Percentiles rank a stretch among this genome's conserved stretches.
Evolutionary conservation across 2,888 invertebrate species (phyloP).

Genomic region (Catocala sponsa): DNA sequence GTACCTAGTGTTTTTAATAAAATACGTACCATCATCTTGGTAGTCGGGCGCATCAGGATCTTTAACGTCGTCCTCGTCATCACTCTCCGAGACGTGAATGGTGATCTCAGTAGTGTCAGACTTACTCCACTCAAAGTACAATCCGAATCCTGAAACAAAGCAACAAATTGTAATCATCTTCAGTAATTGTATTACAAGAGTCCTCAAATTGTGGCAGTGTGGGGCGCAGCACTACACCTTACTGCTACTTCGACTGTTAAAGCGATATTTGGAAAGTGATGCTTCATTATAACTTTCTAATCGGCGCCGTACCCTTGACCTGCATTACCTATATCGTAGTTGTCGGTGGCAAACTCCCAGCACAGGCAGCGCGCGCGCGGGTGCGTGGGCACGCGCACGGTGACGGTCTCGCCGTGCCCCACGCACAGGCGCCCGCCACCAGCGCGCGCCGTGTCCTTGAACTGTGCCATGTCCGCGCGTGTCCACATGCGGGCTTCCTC

Average conservation of each 20-base stretch:
- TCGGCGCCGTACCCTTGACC: constrained; percentile 66
- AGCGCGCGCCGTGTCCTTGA: constrained; percentile 95
- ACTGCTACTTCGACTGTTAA: no score
- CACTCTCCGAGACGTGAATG: constrained; percentile 98
- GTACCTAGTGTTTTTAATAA: no score
- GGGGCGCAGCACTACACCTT: no score
- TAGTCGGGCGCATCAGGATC: constrained; percentile 92
- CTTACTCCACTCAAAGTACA: constrained; percentile 99
- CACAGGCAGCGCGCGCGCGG: constrained; percentile 97
- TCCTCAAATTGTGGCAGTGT: no score
- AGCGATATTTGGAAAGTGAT: no score
- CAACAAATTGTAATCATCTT: background rate
- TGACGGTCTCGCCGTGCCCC: constrained; percentile 98
- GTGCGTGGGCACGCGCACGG: constrained; percentile 98
- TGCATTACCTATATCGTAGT: constrained; percentile 95
- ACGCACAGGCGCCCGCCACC: constrained; percentile 97
- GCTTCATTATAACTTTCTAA: no score
- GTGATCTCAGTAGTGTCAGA: constrained; percentile 95
- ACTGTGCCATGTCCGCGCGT: constrained; percentile 94
- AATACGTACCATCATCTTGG: constrained; percentile 60
- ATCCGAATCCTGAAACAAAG: constrained; percentile 92
- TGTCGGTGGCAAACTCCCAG: constrained; percentile 99
- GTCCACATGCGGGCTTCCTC: constrained; percentile 98
- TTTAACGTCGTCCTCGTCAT: constrained; percentile 92
- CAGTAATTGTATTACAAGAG: no score